A percentile compares a stretch with the other conserved stretches of the same genome.
These are phyloP conservation scores for Stenichneumon culpator DNA, from an alignment of 2,888 invertebrate genomes.

Conservation along the genomic window DNA sequence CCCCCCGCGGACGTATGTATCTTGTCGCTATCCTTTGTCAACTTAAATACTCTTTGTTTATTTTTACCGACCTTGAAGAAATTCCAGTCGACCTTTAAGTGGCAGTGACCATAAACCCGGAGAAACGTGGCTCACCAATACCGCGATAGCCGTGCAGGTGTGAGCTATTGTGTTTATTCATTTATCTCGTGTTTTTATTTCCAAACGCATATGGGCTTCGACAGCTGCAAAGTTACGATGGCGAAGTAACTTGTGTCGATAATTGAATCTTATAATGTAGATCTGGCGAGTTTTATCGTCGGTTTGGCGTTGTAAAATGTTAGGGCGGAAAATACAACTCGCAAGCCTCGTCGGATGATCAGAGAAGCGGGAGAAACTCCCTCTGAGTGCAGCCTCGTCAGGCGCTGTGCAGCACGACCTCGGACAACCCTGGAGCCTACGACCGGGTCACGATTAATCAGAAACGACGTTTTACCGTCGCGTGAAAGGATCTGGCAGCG, in stretches of 20 bases:
- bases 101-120: slow-evolving; percentile 2
- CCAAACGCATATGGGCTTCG: background rate
- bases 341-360: slow-evolving; percentile 31
- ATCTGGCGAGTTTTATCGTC: background rate
- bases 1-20: background rate
- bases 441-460: slow-evolving; percentile 64
- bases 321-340: background rate
- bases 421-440: slow-evolving; percentile 70
- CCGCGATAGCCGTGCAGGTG: slow-evolving; percentile 10
- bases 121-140: background rate
- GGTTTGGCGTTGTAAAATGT: background rate
- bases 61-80: slow-evolving; percentile 21
- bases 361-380: slow-evolving; percentile 34
- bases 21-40: background rate
- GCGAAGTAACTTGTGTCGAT: background rate
- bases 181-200: slow-evolving; percentile 2
- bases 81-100: slow-evolving; percentile 19
- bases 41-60: slow-evolving; percentile 10
- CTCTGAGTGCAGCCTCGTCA: background rate
- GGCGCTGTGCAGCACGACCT: slow-evolving; percentile 69
- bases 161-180: background rate
- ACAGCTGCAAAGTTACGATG: background rate
- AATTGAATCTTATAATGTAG: background rate
- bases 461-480: slow-evolving; percentile 43
- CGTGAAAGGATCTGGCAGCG: slow-evolving; percentile 53